These are phyloP conservation scores for Manis javanica DNA, from an alignment of 2,797 vertebrate species.

Conservation along the genomic window DNA sequence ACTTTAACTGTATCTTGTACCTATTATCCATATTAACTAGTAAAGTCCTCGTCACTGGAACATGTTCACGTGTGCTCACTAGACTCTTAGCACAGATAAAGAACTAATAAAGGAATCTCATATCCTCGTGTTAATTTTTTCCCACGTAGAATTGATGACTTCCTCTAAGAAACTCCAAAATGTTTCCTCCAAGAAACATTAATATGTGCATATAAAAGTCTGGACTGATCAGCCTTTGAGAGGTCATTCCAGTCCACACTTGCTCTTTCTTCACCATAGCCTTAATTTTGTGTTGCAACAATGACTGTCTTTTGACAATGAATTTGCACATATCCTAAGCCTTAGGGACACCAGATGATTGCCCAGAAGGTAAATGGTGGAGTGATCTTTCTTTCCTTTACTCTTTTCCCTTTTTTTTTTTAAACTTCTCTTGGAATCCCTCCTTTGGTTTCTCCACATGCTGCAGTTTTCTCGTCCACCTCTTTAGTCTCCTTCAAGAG, in stretches of 20 bases:
- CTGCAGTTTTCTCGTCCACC: neutral
- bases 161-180: slow-evolving; percentile 24
- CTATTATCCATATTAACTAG: neutral
- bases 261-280: neutral
- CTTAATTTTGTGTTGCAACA: neutral
- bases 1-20: neutral
- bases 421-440: neutral
- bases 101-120: neutral
- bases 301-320: neutral
- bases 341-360: neutral
- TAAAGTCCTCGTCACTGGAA: neutral
- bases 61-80: neutral
- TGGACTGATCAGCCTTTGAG: neutral
- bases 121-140: neutral
- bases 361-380: neutral
- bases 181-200: neutral
- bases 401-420: neutral
- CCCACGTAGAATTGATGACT: neutral
- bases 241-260: neutral
- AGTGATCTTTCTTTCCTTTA: neutral
- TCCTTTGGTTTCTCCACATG: neutral
- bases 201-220: neutral
- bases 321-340: neutral
- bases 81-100: neutral
- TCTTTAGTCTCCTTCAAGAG: neutral